phyloP scores from a whole-genome alignment of 1,140 invertebrate species.

The Orussus abietinus region DNA sequence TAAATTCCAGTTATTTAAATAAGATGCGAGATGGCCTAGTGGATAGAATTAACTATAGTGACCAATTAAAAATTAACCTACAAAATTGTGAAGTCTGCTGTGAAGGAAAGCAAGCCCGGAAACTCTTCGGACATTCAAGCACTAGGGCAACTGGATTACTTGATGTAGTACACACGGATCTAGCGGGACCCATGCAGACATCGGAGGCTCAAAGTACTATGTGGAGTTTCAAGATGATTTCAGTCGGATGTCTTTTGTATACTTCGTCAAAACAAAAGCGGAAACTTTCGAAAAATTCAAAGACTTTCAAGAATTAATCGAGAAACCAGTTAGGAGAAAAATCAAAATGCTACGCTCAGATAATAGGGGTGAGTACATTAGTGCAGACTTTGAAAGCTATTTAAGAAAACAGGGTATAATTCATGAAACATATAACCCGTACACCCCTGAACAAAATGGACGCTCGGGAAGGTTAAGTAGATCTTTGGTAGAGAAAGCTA shows the following conservation, averaged over 20 bases:
- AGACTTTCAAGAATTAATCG: conserved; percentile 31
- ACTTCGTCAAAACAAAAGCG: conserved; percentile 37
- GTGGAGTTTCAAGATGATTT: conserved; percentile 38
- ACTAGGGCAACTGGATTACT: conserved; percentile 10
- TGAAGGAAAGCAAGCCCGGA: conserved; percentile 25
- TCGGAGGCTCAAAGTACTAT: conserved; percentile 32
- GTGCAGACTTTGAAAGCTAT: conserved; percentile 22
- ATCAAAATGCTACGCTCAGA: conserved; percentile 34
- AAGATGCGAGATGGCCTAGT: conserved; percentile 20
- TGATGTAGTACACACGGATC: conserved; percentile 29
- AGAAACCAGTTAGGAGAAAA: conserved; percentile 33
- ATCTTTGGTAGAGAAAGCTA: conserved; percentile 36
- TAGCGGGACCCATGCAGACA: conserved; percentile 21
- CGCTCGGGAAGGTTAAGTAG: conserved; percentile 35
- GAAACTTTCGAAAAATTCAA: conserved; percentile 30
- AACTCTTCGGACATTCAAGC: conserved; percentile 20
- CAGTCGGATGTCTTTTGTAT: conserved; percentile 27
- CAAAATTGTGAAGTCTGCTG: conserved; percentile 19
- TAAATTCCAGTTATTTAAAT: conserved; percentile 18
- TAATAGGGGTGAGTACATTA: conserved; percentile 39
- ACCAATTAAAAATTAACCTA: neutral
- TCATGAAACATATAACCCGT: conserved; percentile 31
- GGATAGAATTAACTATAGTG: conserved; percentile 18
- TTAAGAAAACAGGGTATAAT: conserved; percentile 33
- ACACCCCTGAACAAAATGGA: conserved; percentile 42